These are phyloP conservation scores for Trachelus troglodyta DNA, from an alignment of 2,888 invertebrate species.

Conservation along the genomic window DNA sequence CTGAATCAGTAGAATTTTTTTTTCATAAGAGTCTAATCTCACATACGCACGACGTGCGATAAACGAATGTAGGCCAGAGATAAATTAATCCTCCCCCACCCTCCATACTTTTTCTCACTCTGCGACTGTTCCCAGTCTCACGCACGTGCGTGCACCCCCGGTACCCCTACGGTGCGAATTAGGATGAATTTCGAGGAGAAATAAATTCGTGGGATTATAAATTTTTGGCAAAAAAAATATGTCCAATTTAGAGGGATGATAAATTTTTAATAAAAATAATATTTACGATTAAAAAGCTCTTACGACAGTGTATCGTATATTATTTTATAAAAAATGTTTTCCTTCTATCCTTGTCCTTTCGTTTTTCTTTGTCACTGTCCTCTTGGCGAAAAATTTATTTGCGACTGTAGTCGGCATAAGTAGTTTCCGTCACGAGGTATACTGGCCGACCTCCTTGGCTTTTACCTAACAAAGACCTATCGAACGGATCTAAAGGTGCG, in stretches of 20 bases:
- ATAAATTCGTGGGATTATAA: neutral
- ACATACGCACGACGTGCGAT: neutral
- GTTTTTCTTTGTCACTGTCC: neutral
- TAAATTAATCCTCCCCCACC: neutral
- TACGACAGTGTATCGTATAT: neutral
- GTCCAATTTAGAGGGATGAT: neutral
- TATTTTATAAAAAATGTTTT: no score
- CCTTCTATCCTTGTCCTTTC: neutral
- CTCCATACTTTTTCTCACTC: neutral
- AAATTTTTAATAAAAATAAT: neutral
- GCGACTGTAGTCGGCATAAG: neutral
- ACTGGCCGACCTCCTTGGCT: neutral
- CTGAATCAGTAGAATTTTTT: neutral
- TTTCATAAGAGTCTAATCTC: neutral
- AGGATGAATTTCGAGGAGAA: neutral
- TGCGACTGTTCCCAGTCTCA: neutral
- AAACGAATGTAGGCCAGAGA: constrained; percentile 4
- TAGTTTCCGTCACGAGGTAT: neutral
- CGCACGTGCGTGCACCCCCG: neutral
- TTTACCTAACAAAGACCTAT: neutral
- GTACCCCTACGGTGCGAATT: neutral
- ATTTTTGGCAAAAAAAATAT: neutral
- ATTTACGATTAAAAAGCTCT: neutral
- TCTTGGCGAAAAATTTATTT: neutral
- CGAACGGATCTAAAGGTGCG: neutral